Conservation (phyloP, 2,113 vertebrate genomes). For the Lipotes vexillifer region DNA sequence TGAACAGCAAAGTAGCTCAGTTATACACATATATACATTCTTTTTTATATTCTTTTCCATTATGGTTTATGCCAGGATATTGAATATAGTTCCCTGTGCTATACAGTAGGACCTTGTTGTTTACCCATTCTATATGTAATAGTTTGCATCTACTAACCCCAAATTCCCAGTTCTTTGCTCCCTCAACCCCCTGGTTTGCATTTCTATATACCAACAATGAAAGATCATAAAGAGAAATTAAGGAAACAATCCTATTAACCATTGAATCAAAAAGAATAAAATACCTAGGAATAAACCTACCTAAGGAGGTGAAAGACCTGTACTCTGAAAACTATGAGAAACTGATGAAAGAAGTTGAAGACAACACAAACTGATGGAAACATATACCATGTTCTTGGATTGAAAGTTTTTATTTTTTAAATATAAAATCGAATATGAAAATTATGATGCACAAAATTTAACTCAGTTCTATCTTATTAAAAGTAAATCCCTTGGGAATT, state of each 20-base stretch:
- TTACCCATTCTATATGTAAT: too few species aligned
- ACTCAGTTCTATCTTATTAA: not conserved
- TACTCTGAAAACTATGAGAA: not conserved
- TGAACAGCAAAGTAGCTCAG: too few species aligned
- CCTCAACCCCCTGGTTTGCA: not conserved
- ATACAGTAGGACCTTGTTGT: too few species aligned
- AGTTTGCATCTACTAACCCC: too few species aligned
- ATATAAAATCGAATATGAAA: slow-evolving; percentile 1
- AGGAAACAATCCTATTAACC: not conserved
- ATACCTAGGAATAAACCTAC: not conserved
- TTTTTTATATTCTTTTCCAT: too few species aligned
- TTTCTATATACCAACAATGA: not conserved
- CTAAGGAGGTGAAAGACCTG: not conserved
- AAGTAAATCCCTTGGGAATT: not conserved
- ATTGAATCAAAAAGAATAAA: not conserved
- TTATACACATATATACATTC: too few species aligned
- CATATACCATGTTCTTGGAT: not conserved
- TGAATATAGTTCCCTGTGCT: too few species aligned
- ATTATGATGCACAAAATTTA: not conserved
- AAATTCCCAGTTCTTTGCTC: too few species aligned
- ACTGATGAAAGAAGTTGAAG: not conserved
- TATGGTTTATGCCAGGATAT: too few species aligned
- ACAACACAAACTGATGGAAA: not conserved
- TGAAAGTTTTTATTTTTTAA: not conserved
- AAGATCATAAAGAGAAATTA: not conserved